A percentile compares a stretch with the other conserved stretches of the same genome.
Evolutionary conservation across 2,888 invertebrate species (phyloP).

Genomic region (Ommatoiulus sabulosus): DNA sequence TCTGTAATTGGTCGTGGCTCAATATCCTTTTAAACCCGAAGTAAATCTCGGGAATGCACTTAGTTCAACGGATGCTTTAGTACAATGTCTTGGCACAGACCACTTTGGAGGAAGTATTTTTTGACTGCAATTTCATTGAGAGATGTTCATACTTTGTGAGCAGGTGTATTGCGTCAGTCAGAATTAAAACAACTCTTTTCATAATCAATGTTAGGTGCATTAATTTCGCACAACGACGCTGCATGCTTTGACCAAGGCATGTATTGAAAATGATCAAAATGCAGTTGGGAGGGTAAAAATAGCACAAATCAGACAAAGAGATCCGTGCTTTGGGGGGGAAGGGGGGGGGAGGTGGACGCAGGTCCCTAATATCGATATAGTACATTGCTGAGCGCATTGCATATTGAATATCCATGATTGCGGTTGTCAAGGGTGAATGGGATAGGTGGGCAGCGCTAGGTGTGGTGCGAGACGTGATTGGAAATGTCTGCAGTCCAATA

Average conservation of each 20-base stretch:
- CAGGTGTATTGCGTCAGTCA: neutral
- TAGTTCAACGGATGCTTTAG: no score
- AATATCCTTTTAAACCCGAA: neutral
- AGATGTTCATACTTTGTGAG: neutral
- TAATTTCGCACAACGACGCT: constrained; percentile 8
- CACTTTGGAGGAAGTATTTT: neutral
- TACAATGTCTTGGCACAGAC: neutral
- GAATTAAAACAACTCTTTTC: neutral
- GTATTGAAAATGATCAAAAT: neutral
- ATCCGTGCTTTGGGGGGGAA: neutral
- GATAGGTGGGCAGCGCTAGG: neutral
- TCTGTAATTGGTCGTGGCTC: neutral
- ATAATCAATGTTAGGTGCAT: constrained; percentile 20
- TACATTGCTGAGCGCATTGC: neutral
- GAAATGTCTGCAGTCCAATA: constrained; percentile 17
- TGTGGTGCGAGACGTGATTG: constrained; percentile 30
- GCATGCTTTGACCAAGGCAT: neutral
- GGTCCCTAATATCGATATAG: neutral
- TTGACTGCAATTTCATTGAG: neutral
- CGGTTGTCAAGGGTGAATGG: neutral
- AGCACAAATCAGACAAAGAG: neutral
- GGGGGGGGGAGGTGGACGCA: neutral
- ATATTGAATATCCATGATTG: constrained; percentile 32
- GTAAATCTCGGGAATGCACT: neutral
- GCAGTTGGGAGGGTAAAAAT: neutral